Base-by-base conservation (phyloP, 2,888 invertebrate genomes). In the Hymenopus coronatus region DNA sequence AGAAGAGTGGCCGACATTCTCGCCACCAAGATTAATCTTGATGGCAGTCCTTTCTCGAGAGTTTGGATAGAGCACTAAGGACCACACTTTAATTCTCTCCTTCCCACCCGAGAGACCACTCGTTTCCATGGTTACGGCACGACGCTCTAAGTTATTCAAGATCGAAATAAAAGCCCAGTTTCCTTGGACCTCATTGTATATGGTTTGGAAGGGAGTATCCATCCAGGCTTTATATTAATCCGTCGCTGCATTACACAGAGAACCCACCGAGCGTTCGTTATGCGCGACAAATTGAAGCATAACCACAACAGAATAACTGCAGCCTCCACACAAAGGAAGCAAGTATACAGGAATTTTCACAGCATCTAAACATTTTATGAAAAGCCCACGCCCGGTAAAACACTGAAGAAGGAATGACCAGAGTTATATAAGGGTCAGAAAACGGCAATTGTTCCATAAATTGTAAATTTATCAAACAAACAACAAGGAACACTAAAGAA, bases 1-100 rank as follows among this genome's bases (percentile, higher is more conserved):
- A 85, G 85, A 70, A 70, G 54, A 70, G 54, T 70, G 54, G 54
- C 25, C 54, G 54, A 70, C 54, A 70, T 70, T 70, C 54, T 70
- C 25, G 54, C 54, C 54, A 70, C 40, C 82, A 82, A 82, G 87
- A 87, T 87, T 87, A 87, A 87, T 87, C 87, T 82, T 33, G 87
- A 33, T 87, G 86, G 86, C 28, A 86, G 81, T 70, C 54, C 54
- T 70, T 70, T 70, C 54, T 70, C 54, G 54, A 70, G 54, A 70
- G 54, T 70, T 70, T 70, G 54, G 54, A 70, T 70, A 70, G 54
- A 70, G 54, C 54, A 70, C 54, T 70, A 70, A 70, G 54, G 54
- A 70, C 54, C 54, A 70, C 54, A 70, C 54, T 70, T 70, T 40
- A 40, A 40, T 40, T 70, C 54, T 70, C 54, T 70, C 54, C 54